phyloP scores from a whole-genome alignment of 2,888 invertebrate species.

The Euspilapteryx auroguttella region DNA sequence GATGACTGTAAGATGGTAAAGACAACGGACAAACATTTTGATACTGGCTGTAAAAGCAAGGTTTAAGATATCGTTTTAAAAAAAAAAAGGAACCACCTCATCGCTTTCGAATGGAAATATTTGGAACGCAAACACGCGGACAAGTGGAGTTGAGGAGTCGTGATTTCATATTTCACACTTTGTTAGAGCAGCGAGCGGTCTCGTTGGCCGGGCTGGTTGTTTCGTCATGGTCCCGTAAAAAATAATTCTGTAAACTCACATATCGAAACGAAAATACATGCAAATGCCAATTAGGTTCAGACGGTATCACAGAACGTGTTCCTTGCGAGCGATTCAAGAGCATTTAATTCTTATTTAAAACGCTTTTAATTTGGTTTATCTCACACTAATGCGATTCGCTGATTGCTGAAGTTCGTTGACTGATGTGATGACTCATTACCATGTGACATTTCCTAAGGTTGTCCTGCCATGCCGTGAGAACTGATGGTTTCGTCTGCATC shows the following conservation, averaged over 20 bases:
- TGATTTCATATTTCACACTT: conserved; percentile 62
- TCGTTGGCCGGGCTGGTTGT: too few relatives aligned
- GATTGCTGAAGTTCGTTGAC: too few relatives aligned
- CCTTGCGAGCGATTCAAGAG: conserved; percentile 9
- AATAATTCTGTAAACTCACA: too few relatives aligned
- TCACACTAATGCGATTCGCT: too few relatives aligned
- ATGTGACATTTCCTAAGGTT: too few relatives aligned
- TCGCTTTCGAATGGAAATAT: conserved; percentile 43
- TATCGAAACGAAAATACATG: too few relatives aligned
- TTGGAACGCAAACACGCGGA: conserved; percentile 49
- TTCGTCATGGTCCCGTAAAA: too few relatives aligned
- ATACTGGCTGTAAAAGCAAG: neutral
- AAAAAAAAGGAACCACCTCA: conserved; percentile 22
- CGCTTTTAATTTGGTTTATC: conserved; percentile 25
- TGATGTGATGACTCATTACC: too few relatives aligned
- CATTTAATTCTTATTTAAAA: conserved; percentile 17
- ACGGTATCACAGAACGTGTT: conserved; percentile 30
- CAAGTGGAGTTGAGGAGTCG: conserved; percentile 44
- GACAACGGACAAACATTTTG: too few relatives aligned
- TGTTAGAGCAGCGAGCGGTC: conserved; percentile 13
- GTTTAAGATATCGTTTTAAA: neutral
- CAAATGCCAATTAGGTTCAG: conserved; percentile 28
- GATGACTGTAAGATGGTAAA: too few relatives aligned
- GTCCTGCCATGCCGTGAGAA: conserved; percentile 2
- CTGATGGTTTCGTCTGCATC: conserved; percentile 19